Evolutionary conservation across 2,888 invertebrate genomes (phyloP).

Genomic region (Leptura quadrifasciata): DNA sequence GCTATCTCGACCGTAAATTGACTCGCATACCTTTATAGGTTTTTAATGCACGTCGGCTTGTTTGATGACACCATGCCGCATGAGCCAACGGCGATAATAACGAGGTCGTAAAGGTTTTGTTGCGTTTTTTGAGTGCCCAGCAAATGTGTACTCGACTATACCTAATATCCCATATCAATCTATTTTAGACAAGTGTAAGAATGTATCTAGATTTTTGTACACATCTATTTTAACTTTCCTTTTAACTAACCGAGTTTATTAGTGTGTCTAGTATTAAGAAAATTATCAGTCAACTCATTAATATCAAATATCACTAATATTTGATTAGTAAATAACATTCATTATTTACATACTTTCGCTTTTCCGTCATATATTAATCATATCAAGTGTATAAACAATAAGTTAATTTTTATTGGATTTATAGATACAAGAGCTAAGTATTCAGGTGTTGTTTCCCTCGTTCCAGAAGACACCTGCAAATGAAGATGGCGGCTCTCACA

Average conservation of each 20-base stretch:
- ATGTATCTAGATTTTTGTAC: too few species aligned
- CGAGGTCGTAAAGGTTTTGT: too few species aligned
- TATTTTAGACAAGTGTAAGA: too few species aligned
- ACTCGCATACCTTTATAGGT: too few species aligned
- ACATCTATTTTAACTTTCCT: background rate
- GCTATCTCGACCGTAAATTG: too few species aligned
- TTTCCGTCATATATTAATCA: constrained; percentile 30
- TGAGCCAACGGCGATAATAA: too few species aligned
- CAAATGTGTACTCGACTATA: too few species aligned
- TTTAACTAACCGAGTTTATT: background rate
- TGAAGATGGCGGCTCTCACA: constrained; percentile 52
- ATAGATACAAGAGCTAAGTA: constrained; percentile 45
- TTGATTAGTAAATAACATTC: constrained; percentile 31
- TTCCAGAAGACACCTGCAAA: constrained; percentile 54
- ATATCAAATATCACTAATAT: constrained; percentile 25
- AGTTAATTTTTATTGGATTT: constrained; percentile 37
- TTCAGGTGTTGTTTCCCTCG: constrained; percentile 56
- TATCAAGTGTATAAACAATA: constrained; percentile 37
- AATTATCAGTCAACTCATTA: constrained; percentile 24
- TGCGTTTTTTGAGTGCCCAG: too few species aligned
- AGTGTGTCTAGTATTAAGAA: background rate
- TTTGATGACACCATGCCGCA: too few species aligned
- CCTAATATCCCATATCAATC: too few species aligned
- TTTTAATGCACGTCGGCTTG: too few species aligned
- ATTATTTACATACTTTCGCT: constrained; percentile 30